Base-by-base conservation (phyloP, 2,888 invertebrate species). In the Ommatoiulus sabulosus region DNA sequence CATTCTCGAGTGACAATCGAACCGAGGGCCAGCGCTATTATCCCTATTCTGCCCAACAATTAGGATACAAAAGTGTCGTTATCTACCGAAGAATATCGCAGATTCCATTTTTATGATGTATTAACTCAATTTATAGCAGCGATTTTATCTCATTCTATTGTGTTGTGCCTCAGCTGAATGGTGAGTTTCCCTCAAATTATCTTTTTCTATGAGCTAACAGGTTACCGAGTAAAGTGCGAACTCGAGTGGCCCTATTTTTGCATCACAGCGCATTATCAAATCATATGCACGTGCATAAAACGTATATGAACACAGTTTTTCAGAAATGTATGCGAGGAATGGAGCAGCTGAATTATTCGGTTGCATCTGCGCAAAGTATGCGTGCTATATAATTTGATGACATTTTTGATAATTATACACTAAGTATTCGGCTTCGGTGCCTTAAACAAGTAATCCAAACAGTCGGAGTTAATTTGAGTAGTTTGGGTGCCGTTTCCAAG, bases 1-100 rank as follows among this genome's bases (percentile, higher is more conserved):
- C 80, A 80, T 80, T 80, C 80, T 80, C 80, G 80, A 43, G 80
- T 80, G 80, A 80, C 80, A 80, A 80, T 80, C 80, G 80, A 35
- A 80, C 15, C 35, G 80, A 80, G 80, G 35, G 80, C 80, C 12
- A 80, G 35, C 80, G 80, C 35, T 80, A 80, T 80, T 80, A 80
- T 80, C 80, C 35, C 80, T 15, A 80, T 80, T 80, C 80, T 43
- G 15, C 80, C 0, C 80, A 43, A 80, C 80, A 80, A 80, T 80
- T 80, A 80, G 80, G 80, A 80, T 80, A 80, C 80, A 80, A 80
- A 80, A 80, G 80, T 80, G 80, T 80, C 35, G 80, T 43, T 80
- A 80, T 80, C 80, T 80, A 80, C 12, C 80, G 35, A 80, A 43
- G 12, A 80, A 35, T 35, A 80, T 80, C 80, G 35, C 35, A 35